These are phyloP conservation scores for Oreohelix idahoensis DNA, from an alignment of 1,140 invertebrate genomes.

Conservation along the genomic window DNA sequence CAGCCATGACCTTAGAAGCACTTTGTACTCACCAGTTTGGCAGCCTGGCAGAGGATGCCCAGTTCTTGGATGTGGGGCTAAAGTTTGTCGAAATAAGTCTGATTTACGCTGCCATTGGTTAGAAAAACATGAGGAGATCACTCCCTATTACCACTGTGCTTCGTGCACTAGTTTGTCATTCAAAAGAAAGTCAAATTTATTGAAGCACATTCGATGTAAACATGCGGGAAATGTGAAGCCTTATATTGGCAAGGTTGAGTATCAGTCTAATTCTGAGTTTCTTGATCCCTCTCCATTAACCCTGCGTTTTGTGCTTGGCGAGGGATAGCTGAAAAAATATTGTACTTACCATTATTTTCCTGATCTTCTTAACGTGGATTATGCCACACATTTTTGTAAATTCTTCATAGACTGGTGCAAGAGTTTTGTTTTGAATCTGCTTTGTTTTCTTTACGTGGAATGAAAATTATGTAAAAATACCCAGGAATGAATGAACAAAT, in stretches of 20 bases:
- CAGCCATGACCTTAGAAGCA: neutral
- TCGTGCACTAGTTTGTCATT: neutral
- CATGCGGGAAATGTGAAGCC: neutral
- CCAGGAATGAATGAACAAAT: too few relatives aligned
- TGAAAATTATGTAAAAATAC: too few relatives aligned
- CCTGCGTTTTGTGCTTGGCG: neutral
- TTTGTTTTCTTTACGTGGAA: neutral
- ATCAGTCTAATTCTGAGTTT: neutral
- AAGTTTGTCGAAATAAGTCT: neutral
- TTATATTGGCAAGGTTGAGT: neutral
- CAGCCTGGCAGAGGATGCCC: neutral
- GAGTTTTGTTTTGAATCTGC: neutral
- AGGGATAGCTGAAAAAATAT: too few relatives aligned
- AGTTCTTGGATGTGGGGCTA: slow-evolving; percentile 5
- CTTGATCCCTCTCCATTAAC: slow-evolving; percentile 15
- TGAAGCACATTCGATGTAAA: neutral
- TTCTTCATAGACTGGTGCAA: neutral
- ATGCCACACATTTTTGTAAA: neutral
- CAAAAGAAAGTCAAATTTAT: slow-evolving; percentile 13
- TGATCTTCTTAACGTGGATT: neutral
- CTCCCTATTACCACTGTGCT: neutral
- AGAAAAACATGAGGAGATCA: slow-evolving; percentile 8
- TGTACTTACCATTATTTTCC: neutral
- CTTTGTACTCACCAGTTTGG: neutral
- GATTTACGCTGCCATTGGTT: neutral